Conservation (phyloP, 2,888 invertebrate genomes). For the Teleiodes luculella region DNA sequence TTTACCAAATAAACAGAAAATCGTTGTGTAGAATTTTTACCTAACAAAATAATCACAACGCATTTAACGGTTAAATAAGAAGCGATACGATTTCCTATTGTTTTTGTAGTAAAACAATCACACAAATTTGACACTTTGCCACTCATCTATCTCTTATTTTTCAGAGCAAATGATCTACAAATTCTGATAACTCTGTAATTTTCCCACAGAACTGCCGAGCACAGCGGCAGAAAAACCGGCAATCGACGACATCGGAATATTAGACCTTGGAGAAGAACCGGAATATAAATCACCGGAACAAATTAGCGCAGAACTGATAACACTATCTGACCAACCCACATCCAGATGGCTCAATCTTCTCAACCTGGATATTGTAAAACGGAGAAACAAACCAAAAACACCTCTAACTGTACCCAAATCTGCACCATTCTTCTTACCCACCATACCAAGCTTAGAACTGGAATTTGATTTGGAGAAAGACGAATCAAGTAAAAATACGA, state of each 20-base stretch:
- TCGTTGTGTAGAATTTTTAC: too few relatives aligned
- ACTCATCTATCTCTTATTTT: too few relatives aligned
- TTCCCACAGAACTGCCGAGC: conserved; percentile 56
- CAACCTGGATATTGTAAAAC: conserved; percentile 90
- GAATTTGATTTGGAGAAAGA: conserved; percentile 85
- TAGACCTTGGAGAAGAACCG: conserved; percentile 69
- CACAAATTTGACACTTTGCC: too few relatives aligned
- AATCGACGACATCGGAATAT: conserved; percentile 59
- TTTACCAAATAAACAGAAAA: too few relatives aligned
- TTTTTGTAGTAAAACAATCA: too few relatives aligned
- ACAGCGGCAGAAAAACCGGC: conserved; percentile 69
- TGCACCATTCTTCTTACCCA: conserved; percentile 98
- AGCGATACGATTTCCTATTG: too few relatives aligned
- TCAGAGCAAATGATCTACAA: too few relatives aligned
- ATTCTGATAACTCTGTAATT: neutral
- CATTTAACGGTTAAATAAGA: too few relatives aligned
- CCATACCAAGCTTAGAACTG: conserved; percentile 88
- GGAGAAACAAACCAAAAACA: conserved; percentile 93
- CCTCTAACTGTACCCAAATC: conserved; percentile 89
- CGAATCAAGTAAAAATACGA: conserved; percentile 60
- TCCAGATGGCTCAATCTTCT: conserved; percentile 96
- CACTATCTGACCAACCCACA: conserved; percentile 89
- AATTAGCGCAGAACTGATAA: conserved; percentile 86
- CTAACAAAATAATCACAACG: too few relatives aligned
- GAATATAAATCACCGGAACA: conserved; percentile 87